Evolutionary conservation across 2,113 vertebrate species (phyloP).

Genomic region (Podocnemis expansa): DNA sequence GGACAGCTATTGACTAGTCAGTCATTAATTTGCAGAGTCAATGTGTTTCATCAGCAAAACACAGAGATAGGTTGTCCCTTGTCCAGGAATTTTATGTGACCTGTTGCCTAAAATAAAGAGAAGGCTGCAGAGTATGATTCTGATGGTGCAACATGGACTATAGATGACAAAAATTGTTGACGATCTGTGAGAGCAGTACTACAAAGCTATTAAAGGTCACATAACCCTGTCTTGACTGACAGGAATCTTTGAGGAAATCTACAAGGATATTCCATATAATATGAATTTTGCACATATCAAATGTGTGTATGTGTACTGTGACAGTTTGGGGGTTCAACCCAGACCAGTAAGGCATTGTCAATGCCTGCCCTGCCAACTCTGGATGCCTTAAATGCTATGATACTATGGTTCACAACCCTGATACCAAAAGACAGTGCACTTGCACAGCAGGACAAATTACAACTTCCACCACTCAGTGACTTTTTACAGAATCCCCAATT

Average conservation of each 20-base stretch:
- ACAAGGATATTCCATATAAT: background rate
- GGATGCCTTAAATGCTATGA: background rate
- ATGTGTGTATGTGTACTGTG: background rate
- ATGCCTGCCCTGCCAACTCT: too few species aligned
- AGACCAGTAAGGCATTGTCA: background rate
- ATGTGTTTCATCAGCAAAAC: background rate
- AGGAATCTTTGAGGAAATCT: background rate
- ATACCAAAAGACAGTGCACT: background rate
- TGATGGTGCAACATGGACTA: background rate
- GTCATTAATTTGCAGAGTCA: background rate
- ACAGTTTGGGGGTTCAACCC: background rate
- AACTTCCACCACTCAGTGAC: background rate
- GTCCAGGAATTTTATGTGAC: background rate
- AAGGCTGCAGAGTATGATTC: background rate
- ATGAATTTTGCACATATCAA: background rate
- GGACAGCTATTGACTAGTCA: background rate
- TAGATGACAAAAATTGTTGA: background rate
- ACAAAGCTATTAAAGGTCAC: background rate
- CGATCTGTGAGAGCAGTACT: background rate
- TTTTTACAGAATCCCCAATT: background rate
- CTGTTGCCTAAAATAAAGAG: background rate
- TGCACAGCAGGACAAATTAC: background rate
- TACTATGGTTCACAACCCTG: background rate
- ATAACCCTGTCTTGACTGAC: background rate
- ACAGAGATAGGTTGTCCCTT: background rate